These are phyloP conservation scores for Hedychridium roseum DNA, from an alignment of 2,888 invertebrate species.

Conservation along the genomic window DNA sequence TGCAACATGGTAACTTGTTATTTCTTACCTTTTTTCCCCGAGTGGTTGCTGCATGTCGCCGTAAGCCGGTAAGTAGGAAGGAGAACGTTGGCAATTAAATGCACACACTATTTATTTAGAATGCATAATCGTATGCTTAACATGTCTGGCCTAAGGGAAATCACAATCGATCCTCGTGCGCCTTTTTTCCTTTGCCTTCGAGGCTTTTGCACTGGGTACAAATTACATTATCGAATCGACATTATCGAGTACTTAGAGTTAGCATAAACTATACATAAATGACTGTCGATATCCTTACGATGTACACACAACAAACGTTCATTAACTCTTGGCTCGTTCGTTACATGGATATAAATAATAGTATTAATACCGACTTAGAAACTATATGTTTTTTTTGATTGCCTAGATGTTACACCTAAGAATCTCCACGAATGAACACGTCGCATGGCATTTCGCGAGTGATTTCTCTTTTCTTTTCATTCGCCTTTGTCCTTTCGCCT, in stretches of 20 bases:
- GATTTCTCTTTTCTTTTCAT: conserved; percentile 10
- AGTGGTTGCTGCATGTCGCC: not conserved
- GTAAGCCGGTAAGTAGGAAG: conserved; percentile 6
- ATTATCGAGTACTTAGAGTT: conserved; percentile 50
- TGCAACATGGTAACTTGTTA: conserved; percentile 30
- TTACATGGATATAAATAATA: conserved; percentile 61
- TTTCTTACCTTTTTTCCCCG: conserved; percentile 5
- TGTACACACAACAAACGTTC: conserved; percentile 58
- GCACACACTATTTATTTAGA: conserved; percentile 63
- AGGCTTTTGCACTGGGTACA: conserved; percentile 52
- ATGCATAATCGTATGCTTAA: conserved; percentile 61
- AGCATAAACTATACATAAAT: conserved; percentile 52
- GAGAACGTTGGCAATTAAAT: conserved; percentile 43
- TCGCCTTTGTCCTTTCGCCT: conserved; percentile 2
- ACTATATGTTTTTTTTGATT: conserved; percentile 48
- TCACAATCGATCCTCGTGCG: conserved; percentile 52
- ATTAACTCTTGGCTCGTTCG: conserved; percentile 46
- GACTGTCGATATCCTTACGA: conserved; percentile 49
- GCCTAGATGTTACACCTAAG: conserved; percentile 40
- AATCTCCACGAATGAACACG: conserved; percentile 31
- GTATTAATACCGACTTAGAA: conserved; percentile 59
- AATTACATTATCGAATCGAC: conserved; percentile 48
- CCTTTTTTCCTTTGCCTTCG: conserved; percentile 26
- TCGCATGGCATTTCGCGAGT: conserved; percentile 20
- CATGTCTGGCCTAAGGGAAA: conserved; percentile 60